Base-by-base conservation (phyloP, 2,888 invertebrate genomes). In the Hipparchia sbordonii region DNA sequence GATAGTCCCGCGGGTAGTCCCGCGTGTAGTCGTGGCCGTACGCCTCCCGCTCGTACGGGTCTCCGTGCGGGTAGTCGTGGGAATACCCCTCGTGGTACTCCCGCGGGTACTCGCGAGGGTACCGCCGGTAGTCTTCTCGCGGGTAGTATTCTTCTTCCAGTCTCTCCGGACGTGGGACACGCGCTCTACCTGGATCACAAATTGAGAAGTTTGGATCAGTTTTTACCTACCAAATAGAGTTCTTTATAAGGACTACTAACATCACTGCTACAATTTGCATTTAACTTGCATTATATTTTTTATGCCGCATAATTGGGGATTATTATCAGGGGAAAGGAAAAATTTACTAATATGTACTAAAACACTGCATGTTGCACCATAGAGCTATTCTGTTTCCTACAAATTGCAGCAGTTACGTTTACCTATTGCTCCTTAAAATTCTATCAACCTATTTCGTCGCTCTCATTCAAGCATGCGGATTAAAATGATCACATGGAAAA, bases 91-190 rank as follows among this genome's bases (percentile, higher is more conserved):
- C 94, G 77, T 81, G 86, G 68, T 81, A 82, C 70, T 77, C 81
- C 78, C 77, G 81, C 76, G 78, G 81, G 71, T 80, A 79, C 67
- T 77, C 81, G 78, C 77, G 81, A 75, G 78, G 81, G 70, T 80
- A 79, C 69, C 85, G 80, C 74, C 81, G 85, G 81, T 85, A 80
- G 72, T 76, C 78, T 71, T 78, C 84, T 82, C 80, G 79, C 54
- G 79, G 78, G 70, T 80, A 80, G 87, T 92, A 91, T 81, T 92
- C 90, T 80, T 95, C 95, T 81, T 95, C 95, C 87, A 95, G 84
- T 86, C 95, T 88, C 84, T 93, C 94, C 77, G 91, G 89, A 76
- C 95, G 91, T 78, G 94, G 87, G 79, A 93, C 93, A 76, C 95
- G 91, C 75, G 88, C 83, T 76, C 92, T 84, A 76, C 92, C 92